Percentiles rank a stretch among this genome's conserved stretches.
These are phyloP conservation scores for Chamaetylas fuelleborni DNA, from an alignment of 2,113 vertebrate species.

Conservation along the genomic window DNA sequence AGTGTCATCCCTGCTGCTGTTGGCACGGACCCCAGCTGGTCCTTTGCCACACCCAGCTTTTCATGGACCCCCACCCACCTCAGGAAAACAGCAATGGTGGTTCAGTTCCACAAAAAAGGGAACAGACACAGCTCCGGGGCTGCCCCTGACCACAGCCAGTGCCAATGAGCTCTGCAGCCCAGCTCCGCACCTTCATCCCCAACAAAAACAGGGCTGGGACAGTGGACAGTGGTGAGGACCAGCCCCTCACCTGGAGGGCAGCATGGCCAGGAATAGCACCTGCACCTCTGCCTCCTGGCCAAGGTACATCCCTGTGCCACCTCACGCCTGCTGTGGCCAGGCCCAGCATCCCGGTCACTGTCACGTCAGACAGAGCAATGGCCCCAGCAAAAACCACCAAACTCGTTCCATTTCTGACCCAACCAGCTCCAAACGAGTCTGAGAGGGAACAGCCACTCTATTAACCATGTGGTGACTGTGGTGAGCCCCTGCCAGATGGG, in stretches of 20 bases:
- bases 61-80: background rate
- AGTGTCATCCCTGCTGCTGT: background rate
- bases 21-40: background rate
- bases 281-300: rapidly evolving
- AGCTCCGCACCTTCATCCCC: rapidly evolving
- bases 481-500: background rate
- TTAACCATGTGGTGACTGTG: background rate
- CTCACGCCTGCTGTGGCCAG: background rate
- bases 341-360: background rate
- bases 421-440: slow-evolving; percentile 1
- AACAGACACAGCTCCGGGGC: background rate
- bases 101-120: background rate
- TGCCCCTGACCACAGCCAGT: background rate
- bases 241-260: background rate
- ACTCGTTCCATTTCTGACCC: slow-evolving; percentile 42
- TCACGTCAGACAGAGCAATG: background rate
- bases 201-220: background rate
- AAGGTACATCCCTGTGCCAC: background rate
- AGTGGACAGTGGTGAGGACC: background rate
- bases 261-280: background rate
- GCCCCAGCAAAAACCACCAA: slow-evolving; percentile 33
- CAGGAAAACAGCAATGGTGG: background rate
- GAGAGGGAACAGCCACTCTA: background rate
- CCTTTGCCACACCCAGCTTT: background rate
- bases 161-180: background rate